Evolutionary conservation across 2,113 vertebrate genomes (phyloP).

Genomic region (Phodopus roborovskii): DNA sequence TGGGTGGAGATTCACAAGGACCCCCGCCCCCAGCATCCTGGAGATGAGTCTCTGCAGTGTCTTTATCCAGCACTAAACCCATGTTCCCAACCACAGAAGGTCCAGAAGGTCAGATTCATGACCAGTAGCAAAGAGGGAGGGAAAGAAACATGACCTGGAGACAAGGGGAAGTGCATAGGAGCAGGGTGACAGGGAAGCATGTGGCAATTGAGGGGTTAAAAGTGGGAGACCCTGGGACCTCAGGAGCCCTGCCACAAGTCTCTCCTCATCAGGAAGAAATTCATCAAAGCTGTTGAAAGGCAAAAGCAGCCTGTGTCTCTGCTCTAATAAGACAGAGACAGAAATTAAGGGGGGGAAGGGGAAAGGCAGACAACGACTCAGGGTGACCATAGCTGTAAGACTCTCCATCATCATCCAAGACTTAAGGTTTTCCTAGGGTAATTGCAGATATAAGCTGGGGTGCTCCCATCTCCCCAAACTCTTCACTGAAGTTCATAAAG

Average conservation of each 20-base stretch:
- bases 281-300: constrained; percentile 43
- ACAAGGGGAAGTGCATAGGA: not conserved
- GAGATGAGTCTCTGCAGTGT: not conserved
- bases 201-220: constrained; percentile 10
- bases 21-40: not conserved
- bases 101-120: constrained; percentile 25
- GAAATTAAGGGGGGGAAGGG: constrained; percentile 4
- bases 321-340: constrained; percentile 42
- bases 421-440: not conserved
- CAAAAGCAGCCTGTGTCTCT: constrained; percentile 61
- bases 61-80: not conserved
- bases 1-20: constrained; percentile 58
- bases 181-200: not conserved
- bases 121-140: constrained; percentile 16
- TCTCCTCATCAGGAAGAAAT: constrained; percentile 63
- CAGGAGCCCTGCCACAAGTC: constrained; percentile 25
- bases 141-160: not conserved
- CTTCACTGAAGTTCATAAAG: not conserved
- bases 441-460: not conserved
- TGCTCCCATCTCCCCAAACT: not conserved
- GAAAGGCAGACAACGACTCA: not conserved
- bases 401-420: not conserved
- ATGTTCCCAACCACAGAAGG: not conserved
- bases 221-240: not conserved
- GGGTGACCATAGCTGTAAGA: not conserved